phyloP scores from a whole-genome alignment of 2,113 vertebrate species.

The Eulemur rufifrons region DNA sequence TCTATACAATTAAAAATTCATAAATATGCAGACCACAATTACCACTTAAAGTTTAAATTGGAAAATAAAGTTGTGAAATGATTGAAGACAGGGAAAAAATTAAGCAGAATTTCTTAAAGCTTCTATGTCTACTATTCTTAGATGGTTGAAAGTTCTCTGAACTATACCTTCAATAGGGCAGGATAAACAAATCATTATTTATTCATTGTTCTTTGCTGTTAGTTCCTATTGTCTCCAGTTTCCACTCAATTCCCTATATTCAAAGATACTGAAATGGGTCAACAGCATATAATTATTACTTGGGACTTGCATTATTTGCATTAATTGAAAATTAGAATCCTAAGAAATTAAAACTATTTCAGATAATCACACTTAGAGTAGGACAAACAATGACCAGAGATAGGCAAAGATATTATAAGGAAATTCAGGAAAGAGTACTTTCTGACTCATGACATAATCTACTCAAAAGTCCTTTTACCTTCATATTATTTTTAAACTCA shows the following conservation, averaged over 20 bases:
- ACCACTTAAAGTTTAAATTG: not conserved
- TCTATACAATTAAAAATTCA: not conserved
- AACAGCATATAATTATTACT: not conserved
- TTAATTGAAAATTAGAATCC: constrained; percentile 21
- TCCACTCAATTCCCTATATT: not conserved
- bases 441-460: not conserved
- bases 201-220: not conserved
- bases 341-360: constrained; percentile 41
- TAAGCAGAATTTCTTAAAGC: not conserved
- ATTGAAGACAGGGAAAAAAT: not conserved
- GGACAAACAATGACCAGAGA: not conserved
- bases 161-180: not conserved
- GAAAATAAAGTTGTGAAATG: constrained; percentile 2
- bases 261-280: not conserved
- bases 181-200: constrained; percentile 1
- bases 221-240: not conserved
- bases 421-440: not conserved
- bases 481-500: not conserved
- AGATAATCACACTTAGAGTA: constrained; percentile 15
- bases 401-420: not conserved
- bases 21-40: not conserved
- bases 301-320: not conserved
- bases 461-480: not conserved
- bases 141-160: not conserved
- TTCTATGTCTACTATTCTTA: not conserved